Conservation (phyloP, 92 coral and sea anemone genomes). For the Heteractis magnifica region DNA sequence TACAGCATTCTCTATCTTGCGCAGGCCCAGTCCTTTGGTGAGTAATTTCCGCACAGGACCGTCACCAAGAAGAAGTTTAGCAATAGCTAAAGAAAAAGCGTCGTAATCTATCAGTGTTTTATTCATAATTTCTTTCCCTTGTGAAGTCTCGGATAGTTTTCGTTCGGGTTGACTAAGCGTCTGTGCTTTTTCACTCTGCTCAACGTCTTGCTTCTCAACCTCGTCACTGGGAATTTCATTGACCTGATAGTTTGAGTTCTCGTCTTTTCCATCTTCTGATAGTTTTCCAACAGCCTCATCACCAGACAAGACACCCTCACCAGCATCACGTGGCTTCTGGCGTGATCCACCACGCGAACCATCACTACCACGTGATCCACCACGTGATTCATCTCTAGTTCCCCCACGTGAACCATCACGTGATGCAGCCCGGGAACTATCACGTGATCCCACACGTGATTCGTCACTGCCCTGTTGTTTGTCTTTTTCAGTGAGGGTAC, state of each 20-base stretch:
- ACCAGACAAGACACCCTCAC: slow-evolving; percentile 11
- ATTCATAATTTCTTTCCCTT: slow-evolving; percentile 38
- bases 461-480: slow-evolving; percentile 1
- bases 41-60: slow-evolving; percentile 77
- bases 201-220: slow-evolving; percentile 46
- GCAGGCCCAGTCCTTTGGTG: slow-evolving; percentile 86
- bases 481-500: slow-evolving; percentile 21
- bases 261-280: slow-evolving; percentile 20
- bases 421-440: background rate
- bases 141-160: slow-evolving; percentile 15
- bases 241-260: slow-evolving; percentile 29
- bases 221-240: background rate
- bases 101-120: slow-evolving; percentile 75
- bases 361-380: slow-evolving; percentile 4
- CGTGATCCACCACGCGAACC: slow-evolving; percentile 8
- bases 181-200: slow-evolving; percentile 32
- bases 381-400: background rate
- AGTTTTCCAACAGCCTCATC: background rate
- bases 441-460: slow-evolving; percentile 2
- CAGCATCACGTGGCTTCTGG: background rate
- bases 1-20: slow-evolving; percentile 90
- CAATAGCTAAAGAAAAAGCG: slow-evolving; percentile 73
- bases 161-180: slow-evolving; percentile 1
- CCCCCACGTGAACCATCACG: background rate
- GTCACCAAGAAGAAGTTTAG: slow-evolving; percentile 80